Conservation (phyloP, 1,140 invertebrate species). For the Nomia melanderi region DNA sequence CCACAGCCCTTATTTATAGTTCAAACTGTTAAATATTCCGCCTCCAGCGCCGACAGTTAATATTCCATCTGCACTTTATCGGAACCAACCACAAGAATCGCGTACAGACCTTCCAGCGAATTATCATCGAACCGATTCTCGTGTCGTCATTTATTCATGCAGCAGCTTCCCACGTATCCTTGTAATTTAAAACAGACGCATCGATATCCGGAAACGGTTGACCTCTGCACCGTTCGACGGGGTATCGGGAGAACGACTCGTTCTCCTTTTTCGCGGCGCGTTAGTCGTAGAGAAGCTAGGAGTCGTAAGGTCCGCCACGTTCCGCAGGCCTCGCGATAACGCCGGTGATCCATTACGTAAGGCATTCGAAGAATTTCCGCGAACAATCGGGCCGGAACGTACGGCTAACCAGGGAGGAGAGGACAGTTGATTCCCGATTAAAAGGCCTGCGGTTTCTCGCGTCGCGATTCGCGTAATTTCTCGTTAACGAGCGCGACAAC, state of each 20-base stretch:
- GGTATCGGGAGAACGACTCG: background rate
- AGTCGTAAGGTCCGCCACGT: conserved; percentile 28
- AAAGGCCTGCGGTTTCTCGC: too few species aligned
- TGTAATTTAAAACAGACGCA: conserved; percentile 50
- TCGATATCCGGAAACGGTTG: conserved; percentile 47
- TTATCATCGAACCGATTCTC: too few species aligned
- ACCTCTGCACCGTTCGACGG: conserved; percentile 6
- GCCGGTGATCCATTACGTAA: conserved; percentile 45
- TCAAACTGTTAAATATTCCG: too few species aligned
- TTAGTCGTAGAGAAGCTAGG: conserved; percentile 12
- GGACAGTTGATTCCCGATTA: background rate
- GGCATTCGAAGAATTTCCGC: conserved; percentile 52
- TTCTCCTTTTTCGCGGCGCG: conserved; percentile 24
- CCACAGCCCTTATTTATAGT: too few species aligned
- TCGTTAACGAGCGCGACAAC: background rate
- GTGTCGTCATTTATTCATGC: too few species aligned
- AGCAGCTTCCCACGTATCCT: too few species aligned
- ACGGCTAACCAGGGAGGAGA: background rate
- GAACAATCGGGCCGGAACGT: conserved; percentile 21
- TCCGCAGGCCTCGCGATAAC: conserved; percentile 37
- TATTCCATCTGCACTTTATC: too few species aligned
- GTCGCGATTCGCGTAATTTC: background rate
- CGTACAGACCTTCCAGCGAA: too few species aligned
- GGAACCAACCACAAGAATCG: too few species aligned
- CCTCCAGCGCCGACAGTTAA: too few species aligned